Percentiles rank a stretch among this genome's conserved stretches.
Conservation (phyloP, 2,797 vertebrate genomes). For the Manis javanica region DNA sequence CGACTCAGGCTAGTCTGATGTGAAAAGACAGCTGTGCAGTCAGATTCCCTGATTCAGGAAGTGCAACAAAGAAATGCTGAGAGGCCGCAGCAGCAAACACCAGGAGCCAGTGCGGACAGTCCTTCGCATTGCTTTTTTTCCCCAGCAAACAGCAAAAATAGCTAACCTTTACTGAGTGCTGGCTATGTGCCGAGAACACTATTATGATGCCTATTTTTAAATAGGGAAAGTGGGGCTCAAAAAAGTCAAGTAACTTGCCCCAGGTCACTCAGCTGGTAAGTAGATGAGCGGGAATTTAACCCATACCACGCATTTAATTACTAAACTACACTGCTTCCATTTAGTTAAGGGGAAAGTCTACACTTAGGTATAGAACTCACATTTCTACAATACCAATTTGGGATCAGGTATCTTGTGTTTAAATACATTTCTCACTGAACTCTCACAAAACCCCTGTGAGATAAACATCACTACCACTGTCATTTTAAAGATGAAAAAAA, state of each 20-base stretch:
- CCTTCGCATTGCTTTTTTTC: slow-evolving; percentile 48
- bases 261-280: slow-evolving; percentile 69
- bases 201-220: slow-evolving; percentile 79
- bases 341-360: not conserved
- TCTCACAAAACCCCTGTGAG: not conserved
- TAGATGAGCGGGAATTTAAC: slow-evolving; percentile 51
- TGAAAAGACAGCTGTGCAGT: slow-evolving; percentile 44
- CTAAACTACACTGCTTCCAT: not conserved
- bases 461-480: not conserved
- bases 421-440: not conserved
- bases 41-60: slow-evolving; percentile 54
- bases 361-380: not conserved
- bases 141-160: slow-evolving; percentile 79
- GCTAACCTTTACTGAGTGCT: slow-evolving; percentile 74
- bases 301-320: slow-evolving; percentile 40
- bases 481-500: slow-evolving; percentile 25
- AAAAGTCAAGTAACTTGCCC: slow-evolving; percentile 71
- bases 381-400: not conserved
- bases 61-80: slow-evolving; percentile 40
- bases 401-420: not conserved
- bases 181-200: slow-evolving; percentile 71
- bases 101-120: not conserved
- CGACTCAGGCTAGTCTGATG: not conserved
- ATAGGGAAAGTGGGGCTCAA: slow-evolving; percentile 70
- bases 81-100: slow-evolving; percentile 43